Evolutionary conservation across 92 coral and sea anemone genomes (phyloP).

Genomic region (Palythoa grandis): DNA sequence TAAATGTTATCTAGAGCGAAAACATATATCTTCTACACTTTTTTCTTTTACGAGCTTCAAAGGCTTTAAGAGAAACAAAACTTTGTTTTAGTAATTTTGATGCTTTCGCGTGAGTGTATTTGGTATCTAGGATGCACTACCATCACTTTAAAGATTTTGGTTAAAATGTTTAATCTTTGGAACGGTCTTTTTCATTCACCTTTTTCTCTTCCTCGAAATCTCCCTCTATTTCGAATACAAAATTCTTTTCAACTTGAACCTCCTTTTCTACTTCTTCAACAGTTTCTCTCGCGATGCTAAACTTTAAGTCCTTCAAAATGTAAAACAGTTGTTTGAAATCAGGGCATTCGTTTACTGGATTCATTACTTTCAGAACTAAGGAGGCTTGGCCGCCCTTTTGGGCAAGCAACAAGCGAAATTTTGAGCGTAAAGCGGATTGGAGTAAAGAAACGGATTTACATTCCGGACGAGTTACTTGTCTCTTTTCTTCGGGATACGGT

Average conservation of each 20-base stretch:
- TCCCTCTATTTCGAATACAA: background rate
- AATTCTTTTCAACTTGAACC: background rate
- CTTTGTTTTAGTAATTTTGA: too few species aligned
- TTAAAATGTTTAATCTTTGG: background rate
- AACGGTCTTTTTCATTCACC: background rate
- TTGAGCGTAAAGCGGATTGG: background rate
- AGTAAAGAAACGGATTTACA: background rate
- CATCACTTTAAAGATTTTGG: too few species aligned
- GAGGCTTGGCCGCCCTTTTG: background rate
- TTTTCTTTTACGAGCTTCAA: too few species aligned
- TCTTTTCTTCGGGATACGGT: constrained; percentile 9
- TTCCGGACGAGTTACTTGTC: background rate
- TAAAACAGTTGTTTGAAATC: background rate
- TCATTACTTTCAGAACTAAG: background rate
- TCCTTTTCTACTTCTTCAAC: background rate
- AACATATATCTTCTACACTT: too few species aligned
- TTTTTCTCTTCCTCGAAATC: background rate
- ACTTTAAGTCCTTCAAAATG: background rate
- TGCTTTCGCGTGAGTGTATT: too few species aligned
- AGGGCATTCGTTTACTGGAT: background rate
- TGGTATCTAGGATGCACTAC: background rate
- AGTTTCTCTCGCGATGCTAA: too few species aligned
- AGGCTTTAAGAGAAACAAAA: too few species aligned
- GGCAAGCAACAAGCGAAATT: too few species aligned
- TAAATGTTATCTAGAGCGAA: too few species aligned